Evolutionary conservation across 1,140 invertebrate species (phyloP).

Genomic region (Heliconius eleuchia): DNA sequence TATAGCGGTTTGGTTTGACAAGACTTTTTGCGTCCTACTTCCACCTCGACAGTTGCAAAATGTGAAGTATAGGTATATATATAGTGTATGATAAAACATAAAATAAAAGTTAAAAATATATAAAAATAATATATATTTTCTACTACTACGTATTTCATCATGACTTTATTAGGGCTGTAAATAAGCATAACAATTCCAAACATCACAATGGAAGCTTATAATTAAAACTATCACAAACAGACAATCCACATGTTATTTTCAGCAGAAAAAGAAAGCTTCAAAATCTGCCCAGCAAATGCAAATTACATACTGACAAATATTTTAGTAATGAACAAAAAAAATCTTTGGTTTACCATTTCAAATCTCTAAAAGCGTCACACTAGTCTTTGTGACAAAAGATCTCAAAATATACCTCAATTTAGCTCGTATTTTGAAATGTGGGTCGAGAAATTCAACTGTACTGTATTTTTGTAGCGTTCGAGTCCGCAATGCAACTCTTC

Average conservation of each 20-base stretch:
- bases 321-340: neutral
- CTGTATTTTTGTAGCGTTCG: constrained; percentile 20
- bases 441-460: constrained; percentile 25
- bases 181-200: neutral
- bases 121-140: neutral
- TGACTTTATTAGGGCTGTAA: neutral
- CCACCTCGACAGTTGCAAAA: too few species aligned
- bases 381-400: constrained; percentile 24
- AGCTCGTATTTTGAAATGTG: constrained; percentile 27
- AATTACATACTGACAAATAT: constrained; percentile 8
- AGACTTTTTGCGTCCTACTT: too few species aligned
- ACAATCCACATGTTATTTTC: neutral
- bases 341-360: constrained; percentile 21
- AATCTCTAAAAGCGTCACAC: constrained; percentile 24
- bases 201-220: neutral
- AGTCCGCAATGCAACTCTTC: constrained; percentile 6
- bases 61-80: too few species aligned
- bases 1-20: too few species aligned
- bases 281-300: neutral
- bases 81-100: too few species aligned
- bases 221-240: neutral
- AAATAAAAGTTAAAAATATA: too few species aligned
- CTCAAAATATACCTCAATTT: constrained; percentile 27
- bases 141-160: neutral
- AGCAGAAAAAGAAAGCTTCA: neutral